Conservation (phyloP, 2,113 vertebrate species). For the Atrichornis clamosus region DNA sequence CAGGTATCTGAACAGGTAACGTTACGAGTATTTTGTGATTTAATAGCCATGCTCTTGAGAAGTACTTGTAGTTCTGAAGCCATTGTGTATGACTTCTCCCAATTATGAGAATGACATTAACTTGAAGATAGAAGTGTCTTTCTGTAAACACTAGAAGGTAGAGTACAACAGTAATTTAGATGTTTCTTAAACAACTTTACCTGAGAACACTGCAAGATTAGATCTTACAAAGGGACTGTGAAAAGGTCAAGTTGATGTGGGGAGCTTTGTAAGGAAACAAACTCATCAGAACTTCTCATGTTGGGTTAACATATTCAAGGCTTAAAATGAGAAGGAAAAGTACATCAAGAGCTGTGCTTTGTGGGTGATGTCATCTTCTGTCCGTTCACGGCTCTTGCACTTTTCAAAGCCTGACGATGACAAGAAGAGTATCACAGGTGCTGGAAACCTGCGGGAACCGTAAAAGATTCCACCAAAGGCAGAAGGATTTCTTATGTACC, state of each 20-base stretch:
- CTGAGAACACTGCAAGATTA: slow-evolving; percentile 21
- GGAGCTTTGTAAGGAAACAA: slow-evolving; percentile 32
- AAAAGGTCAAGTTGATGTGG: slow-evolving; percentile 65
- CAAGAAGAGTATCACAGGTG: neutral
- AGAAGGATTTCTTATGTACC: neutral
- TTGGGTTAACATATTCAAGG: slow-evolving; percentile 13
- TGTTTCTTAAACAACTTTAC: slow-evolving; percentile 63
- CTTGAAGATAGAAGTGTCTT: slow-evolving; percentile 39
- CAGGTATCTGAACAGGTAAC: neutral
- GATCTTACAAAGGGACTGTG: slow-evolving; percentile 27
- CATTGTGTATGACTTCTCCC: slow-evolving; percentile 48
- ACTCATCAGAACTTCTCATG: slow-evolving; percentile 15
- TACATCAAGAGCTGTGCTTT: neutral
- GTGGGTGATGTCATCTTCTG: neutral
- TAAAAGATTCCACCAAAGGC: neutral
- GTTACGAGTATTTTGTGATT: neutral
- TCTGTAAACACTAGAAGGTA: slow-evolving; percentile 54
- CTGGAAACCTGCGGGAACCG: neutral
- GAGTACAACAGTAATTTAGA: slow-evolving; percentile 61
- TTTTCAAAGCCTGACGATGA: neutral
- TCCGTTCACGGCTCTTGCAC: neutral
- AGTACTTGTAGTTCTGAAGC: slow-evolving; percentile 38
- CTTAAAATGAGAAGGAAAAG: neutral
- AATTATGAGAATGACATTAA: slow-evolving; percentile 50
- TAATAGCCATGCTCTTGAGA: slow-evolving; percentile 32